Conservation (phyloP, 2,113 vertebrate genomes). For the Calidris pugnax region DNA sequence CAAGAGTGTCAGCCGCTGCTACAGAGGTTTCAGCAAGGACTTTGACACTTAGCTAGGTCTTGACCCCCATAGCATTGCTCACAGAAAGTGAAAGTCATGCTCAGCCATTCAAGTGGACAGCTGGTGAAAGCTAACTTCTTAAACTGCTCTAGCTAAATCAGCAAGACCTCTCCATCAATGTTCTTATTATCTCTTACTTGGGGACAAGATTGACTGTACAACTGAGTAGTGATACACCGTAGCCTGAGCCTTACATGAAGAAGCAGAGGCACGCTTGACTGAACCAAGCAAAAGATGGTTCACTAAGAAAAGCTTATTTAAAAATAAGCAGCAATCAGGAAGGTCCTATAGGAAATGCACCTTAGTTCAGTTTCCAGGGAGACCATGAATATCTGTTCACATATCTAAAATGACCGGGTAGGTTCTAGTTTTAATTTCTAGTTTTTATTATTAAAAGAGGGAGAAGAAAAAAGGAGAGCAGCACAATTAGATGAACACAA, state of each 20-base stretch:
- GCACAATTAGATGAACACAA: neutral
- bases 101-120: neutral
- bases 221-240: rapidly evolving
- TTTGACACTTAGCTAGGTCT: neutral
- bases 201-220: neutral
- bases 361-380: neutral
- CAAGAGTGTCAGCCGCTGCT: neutral
- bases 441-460: slow-evolving; percentile 34
- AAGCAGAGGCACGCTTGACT: neutral
- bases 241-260: neutral
- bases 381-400: neutral
- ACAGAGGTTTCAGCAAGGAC: neutral
- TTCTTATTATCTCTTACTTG: neutral
- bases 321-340: neutral
- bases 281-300: neutral
- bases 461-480: slow-evolving; percentile 20
- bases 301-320: neutral
- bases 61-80: neutral
- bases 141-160: neutral
- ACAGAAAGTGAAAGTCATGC: neutral
- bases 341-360: neutral
- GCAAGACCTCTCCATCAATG: neutral
- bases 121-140: neutral
- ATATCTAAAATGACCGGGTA: neutral
- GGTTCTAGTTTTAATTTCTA: neutral